A percentile compares a stretch with the other conserved stretches of the same genome.
phyloP scores from a whole-genome alignment of 2,888 invertebrate species.

The Erannis defoliaria region DNA sequence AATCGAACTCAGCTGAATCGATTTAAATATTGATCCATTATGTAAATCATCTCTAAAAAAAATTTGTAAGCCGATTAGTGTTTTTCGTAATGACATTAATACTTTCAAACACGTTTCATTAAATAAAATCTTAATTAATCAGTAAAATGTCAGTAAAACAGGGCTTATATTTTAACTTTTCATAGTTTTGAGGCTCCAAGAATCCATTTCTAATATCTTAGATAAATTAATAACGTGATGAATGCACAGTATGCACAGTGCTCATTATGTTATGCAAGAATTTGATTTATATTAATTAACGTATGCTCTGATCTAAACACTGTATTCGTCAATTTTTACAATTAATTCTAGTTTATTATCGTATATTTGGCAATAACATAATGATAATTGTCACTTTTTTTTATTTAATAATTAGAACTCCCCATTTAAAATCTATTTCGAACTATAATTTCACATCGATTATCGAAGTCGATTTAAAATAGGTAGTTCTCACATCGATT shows the following conservation, averaged over 20 bases:
- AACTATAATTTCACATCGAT: neutral
- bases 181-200: neutral
- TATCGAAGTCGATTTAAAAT: neutral
- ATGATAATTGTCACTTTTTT: no score
- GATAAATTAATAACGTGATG: no score
- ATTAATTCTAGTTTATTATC: no score
- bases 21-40: conserved; percentile 31
- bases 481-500: neutral
- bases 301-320: no score
- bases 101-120: neutral
- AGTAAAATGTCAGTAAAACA: neutral
- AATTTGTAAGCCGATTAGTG: neutral
- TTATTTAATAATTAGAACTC: no score
- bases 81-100: neutral
- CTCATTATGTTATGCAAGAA: no score
- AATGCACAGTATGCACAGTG: no score
- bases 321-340: no score
- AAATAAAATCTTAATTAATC: neutral
- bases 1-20: conserved; percentile 48
- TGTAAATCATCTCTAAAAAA: conserved; percentile 12
- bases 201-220: neutral
- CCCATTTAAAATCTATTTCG: no score
- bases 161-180: neutral
- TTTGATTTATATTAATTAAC: no score
- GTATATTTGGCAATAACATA: no score